Base-by-base conservation (phyloP, 2,113 vertebrate species). In the Copsychus sechellarum region DNA sequence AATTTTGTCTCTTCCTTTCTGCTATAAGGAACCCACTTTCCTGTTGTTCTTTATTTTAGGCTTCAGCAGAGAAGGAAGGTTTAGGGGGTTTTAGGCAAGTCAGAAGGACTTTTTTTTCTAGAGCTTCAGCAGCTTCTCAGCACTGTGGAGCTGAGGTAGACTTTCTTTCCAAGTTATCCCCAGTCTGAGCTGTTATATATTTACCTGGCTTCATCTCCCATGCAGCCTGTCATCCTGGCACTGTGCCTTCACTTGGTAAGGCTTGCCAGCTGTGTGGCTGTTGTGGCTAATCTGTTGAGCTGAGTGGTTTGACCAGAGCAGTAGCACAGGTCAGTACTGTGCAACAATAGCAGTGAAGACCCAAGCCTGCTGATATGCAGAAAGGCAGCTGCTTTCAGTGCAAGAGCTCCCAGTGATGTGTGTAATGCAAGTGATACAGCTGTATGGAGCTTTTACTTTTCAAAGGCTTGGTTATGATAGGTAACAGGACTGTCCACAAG, bases 1-100 rank as follows among this genome's bases (percentile, higher is more conserved):
- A 74, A 92, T 96, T 96, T 96, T 96, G 40, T 51, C 26, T 83
- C 60, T 78, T 88, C 51, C 38, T 88, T 70, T 69, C 43, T 82
- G 47, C 65, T 86, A 38, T 66, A 84, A 72, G 76, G 72, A 96
- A 94, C 88, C 33, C 31, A 64, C 40, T 90, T 85, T 91, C n/a
- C 74, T 92, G 64, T 88, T 92, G 60, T 88, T 86, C 58, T 95
- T 88, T 81, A 90, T 90, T 96, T 92, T 83, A 94, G 45, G 64
- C n/a, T 91, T 83, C 72, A 90, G 19, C 50, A 88, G 76, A 66
- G 64, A 15, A 90, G 80, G 64, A 93, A 92, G 36, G 79, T 81
- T 90, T 86, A 60, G 90, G 80, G 73, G 22, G 5, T 93, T 95
- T 97, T 64, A 53, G 82, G 40, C 69, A 74, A 79, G 34, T 61